These are phyloP conservation scores for Cololabis saira DNA, from an alignment of 2,113 vertebrate genomes.

Conservation along the genomic window DNA sequence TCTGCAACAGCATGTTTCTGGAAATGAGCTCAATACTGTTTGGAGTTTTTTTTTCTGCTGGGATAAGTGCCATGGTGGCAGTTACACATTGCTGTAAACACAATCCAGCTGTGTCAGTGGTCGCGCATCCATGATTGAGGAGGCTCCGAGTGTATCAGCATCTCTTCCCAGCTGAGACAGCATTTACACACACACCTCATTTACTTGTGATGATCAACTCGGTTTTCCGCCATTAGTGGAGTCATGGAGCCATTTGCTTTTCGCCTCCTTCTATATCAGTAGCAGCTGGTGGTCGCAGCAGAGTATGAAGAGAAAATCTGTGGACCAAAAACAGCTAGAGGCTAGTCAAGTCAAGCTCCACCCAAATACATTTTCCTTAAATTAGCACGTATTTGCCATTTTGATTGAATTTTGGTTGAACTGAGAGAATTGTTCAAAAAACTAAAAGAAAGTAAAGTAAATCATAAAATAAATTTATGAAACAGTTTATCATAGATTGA, in stretches of 20 bases:
- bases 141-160: conserved; percentile 48
- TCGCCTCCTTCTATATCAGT: neutral
- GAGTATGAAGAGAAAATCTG: neutral
- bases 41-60: neutral
- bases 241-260: conserved; percentile 29
- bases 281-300: neutral
- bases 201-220: conserved; percentile 51
- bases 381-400: neutral
- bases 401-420: too few relatives aligned
- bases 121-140: conserved; percentile 20
- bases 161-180: conserved; percentile 46
- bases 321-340: neutral
- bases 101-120: conserved; percentile 60
- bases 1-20: neutral
- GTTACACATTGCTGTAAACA: conserved; percentile 25
- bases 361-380: neutral
- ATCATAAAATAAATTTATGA: too few relatives aligned
- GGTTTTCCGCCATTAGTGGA: conserved; percentile 38
- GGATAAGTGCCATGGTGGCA: conserved; percentile 9
- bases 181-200: conserved; percentile 55
- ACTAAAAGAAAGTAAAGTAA: too few relatives aligned
- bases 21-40: conserved; percentile 7
- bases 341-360: neutral
- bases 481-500: too few relatives aligned
- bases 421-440: too few relatives aligned